These are phyloP conservation scores for Bombyx mori DNA, from an alignment of 1,140 invertebrate species.

Conservation along the genomic window ASM3026992v2 NC_085113.1:5949001-5949500, in stretches of 20 bases:
- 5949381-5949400: conserved; percentile 95
- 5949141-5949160: background rate
- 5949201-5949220: background rate
- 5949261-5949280: no score
- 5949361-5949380: conserved; percentile 97
- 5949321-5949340: conserved; percentile 94
- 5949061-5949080: conserved; percentile 88
- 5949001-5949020: conserved; percentile 88
- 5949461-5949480: conserved; percentile 69
- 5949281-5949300: background rate
- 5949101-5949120: background rate
- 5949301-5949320: conserved; percentile 75
- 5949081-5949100: conserved; percentile 3
- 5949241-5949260: background rate
- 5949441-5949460: conserved; percentile 74
- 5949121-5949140: background rate
- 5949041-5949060: conserved; percentile 94
- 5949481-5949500: conserved; percentile 45
- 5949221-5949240: background rate
- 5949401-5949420: conserved; percentile 95
- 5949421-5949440: conserved; percentile 93
- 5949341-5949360: conserved; percentile 93
- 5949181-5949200: no score
- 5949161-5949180: background rate
- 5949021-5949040: conserved; percentile 94